phyloP scores from a whole-genome alignment of 2,797 vertebrate species.

The Xerus rutilus region DNA sequence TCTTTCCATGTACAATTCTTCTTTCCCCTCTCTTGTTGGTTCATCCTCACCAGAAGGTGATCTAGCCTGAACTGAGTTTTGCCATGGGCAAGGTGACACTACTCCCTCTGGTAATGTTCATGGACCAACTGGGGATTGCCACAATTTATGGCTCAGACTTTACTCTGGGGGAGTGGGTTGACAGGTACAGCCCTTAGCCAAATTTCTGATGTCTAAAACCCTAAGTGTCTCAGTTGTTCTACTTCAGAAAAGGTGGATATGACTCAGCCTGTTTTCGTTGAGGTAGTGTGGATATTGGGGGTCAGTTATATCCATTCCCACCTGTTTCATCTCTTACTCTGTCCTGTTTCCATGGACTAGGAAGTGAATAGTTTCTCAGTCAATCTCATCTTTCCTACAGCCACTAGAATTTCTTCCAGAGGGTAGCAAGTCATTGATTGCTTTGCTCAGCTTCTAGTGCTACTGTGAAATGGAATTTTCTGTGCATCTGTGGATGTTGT shows the following conservation, averaged over 20 bases:
- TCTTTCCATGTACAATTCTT: neutral
- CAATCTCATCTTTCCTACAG: neutral
- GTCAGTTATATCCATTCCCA: neutral
- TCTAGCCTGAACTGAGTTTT: slow-evolving; percentile 1
- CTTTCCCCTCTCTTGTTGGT: neutral
- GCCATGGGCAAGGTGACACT: neutral
- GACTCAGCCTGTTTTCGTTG: neutral
- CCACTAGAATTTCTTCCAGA: neutral
- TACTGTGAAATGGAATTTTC: slow-evolving; percentile 42
- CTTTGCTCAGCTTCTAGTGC: slow-evolving; percentile 26
- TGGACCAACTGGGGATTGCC: neutral
- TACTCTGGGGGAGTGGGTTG: neutral
- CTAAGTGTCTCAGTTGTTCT: slow-evolving; percentile 11
- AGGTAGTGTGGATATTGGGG: neutral
- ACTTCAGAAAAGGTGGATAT: neutral
- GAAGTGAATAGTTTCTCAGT: slow-evolving; percentile 14
- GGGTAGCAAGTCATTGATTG: slow-evolving; percentile 1
- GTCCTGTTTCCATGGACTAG: neutral
- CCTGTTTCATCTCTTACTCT: neutral
- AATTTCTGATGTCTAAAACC: neutral
- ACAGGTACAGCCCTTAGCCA: neutral
- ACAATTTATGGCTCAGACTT: slow-evolving; percentile 47
- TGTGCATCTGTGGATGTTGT: neutral
- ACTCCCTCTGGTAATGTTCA: neutral
- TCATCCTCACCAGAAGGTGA: slow-evolving; percentile 38